Evolutionary conservation across 2,113 vertebrate species (phyloP).

Genomic region (Pyxicephalus adspersus): DNA sequence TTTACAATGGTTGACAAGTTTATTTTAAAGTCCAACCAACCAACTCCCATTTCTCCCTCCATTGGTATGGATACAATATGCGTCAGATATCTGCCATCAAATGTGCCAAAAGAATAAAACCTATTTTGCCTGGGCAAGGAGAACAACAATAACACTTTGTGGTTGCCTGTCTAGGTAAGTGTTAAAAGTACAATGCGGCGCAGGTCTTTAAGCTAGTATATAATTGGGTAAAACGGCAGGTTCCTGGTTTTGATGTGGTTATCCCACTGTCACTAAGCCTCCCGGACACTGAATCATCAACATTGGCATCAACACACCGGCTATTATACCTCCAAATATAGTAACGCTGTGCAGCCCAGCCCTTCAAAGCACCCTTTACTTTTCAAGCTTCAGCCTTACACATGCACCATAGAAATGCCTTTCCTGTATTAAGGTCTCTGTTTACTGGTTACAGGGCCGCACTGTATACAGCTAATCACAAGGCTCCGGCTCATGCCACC

Average conservation of each 20-base stretch:
- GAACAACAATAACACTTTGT: too few species aligned
- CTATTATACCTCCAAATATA: constrained; percentile 55
- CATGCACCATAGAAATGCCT: not conserved
- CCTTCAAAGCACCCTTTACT: constrained; percentile 20
- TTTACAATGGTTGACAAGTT: too few species aligned
- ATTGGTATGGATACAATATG: too few species aligned
- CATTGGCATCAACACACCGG: constrained; percentile 35
- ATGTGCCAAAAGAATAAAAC: too few species aligned
- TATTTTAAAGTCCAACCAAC: too few species aligned
- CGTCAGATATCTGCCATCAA: too few species aligned
- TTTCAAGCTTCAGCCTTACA: constrained; percentile 12
- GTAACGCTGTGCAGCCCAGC: constrained; percentile 31
- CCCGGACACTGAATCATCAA: constrained; percentile 49
- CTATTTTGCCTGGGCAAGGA: too few species aligned
- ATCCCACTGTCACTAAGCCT: constrained; percentile 30
- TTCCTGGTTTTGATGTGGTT: constrained; percentile 44
- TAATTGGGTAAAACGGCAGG: not conserved
- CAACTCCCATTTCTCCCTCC: too few species aligned
- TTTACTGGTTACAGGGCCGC: constrained; percentile 3
- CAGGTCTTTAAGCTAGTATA: not conserved
- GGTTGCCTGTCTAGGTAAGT: not conserved
- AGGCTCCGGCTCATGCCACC: not conserved
- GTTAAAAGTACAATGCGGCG: constrained; percentile 5
- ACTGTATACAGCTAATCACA: constrained; percentile 34
- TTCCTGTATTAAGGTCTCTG: not conserved